Evolutionary conservation across 2,113 vertebrate species (phyloP).

Genomic region (Pristiophorus japonicus): DNA sequence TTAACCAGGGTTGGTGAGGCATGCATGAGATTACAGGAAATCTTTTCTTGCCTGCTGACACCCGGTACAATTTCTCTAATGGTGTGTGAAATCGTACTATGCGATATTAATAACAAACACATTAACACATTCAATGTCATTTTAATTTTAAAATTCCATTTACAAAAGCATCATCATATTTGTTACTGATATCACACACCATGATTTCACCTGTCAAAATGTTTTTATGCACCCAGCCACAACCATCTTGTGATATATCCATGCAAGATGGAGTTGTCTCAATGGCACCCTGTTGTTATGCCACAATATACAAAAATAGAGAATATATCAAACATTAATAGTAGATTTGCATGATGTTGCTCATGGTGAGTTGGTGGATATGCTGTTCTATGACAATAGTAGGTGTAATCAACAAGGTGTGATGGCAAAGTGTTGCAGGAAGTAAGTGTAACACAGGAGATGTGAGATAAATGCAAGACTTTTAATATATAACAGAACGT

Average conservation of each 20-base stretch:
- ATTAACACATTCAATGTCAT: neutral
- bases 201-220: neutral
- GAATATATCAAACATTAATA: neutral
- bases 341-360: neutral
- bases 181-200: neutral
- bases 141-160: neutral
- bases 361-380: neutral
- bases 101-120: neutral
- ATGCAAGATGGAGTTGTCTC: neutral
- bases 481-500: neutral
- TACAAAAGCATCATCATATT: neutral
- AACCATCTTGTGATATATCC: neutral
- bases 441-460: neutral
- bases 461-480: neutral
- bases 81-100: neutral
- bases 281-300: neutral
- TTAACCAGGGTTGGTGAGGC: neutral
- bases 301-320: neutral
- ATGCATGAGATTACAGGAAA: neutral
- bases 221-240: neutral
- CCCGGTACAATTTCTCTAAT: neutral
- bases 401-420: neutral
- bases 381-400: neutral
- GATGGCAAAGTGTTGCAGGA: neutral
- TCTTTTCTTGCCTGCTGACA: slow-evolving; percentile 9